These are phyloP conservation scores for Dryobota labecula DNA, from an alignment of 2,888 invertebrate genomes.

Conservation along the genomic window DNA sequence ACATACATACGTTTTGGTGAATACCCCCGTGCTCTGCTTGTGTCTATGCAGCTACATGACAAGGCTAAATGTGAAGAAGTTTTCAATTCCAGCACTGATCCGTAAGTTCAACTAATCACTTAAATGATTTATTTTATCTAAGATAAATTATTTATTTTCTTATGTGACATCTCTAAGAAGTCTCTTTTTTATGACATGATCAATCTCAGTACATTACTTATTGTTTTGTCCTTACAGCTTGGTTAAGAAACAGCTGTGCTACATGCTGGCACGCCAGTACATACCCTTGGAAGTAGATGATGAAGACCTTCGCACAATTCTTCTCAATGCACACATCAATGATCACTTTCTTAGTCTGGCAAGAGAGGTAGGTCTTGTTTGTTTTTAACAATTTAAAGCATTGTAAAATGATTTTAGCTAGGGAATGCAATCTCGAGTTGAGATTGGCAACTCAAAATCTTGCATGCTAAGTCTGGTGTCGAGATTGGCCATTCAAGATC, in stretches of 20 bases:
- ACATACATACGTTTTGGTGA: conserved; percentile 97
- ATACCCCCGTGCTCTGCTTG: conserved; percentile 96
- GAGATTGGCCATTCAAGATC: background rate
- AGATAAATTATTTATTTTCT: background rate
- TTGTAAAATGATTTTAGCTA: background rate
- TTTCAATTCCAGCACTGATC: conserved; percentile 95
- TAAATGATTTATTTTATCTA: background rate
- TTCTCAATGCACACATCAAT: conserved; percentile 98
- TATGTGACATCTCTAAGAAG: background rate
- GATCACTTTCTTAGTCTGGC: conserved; percentile 98
- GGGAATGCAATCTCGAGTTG: background rate
- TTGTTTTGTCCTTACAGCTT: conserved; percentile 89
- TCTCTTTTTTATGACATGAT: background rate
- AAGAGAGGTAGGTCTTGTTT: conserved; percentile 92
- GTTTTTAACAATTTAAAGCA: background rate
- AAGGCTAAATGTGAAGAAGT: conserved; percentile 95
- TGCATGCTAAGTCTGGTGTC: background rate
- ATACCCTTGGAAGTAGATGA: conserved; percentile 96
- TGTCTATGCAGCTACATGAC: conserved; percentile 97
- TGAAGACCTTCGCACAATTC: conserved; percentile 96
- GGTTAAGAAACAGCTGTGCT: conserved; percentile 98
- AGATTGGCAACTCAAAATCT: background rate
- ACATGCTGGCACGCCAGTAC: conserved; percentile 98
- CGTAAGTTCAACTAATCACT: conserved; percentile 89
- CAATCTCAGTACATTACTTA: background rate